Evolutionary conservation across 2,888 invertebrate species (phyloP).

Genomic region (Spisula subtruncata): DNA sequence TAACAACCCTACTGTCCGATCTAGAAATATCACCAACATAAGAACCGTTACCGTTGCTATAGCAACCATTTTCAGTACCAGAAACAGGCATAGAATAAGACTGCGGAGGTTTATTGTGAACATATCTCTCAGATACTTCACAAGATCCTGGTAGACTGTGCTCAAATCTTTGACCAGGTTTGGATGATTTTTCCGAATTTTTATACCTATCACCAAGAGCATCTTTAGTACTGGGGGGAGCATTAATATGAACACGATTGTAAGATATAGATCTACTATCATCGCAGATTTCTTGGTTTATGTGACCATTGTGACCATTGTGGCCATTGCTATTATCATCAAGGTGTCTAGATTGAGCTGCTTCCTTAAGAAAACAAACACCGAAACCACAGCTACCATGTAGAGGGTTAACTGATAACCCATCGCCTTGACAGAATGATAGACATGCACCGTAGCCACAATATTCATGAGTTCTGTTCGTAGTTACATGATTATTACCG

Average conservation of each 20-base stretch:
- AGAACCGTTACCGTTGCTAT: neutral
- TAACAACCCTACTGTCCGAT: neutral
- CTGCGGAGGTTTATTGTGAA: neutral
- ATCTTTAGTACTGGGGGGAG: neutral
- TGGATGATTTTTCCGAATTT: neutral
- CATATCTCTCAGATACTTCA: neutral
- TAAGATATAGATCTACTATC: neutral
- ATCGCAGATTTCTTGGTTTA: neutral
- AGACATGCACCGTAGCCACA: slow-evolving; percentile 22
- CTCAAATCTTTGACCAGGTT: neutral
- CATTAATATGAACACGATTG: neutral
- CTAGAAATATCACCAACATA: neutral
- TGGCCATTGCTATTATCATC: neutral
- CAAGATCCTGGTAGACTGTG: neutral
- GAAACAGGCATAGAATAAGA: slow-evolving; percentile 42
- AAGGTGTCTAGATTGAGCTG: slow-evolving; percentile 3
- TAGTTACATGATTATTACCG: neutral
- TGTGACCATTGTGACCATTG: too few relatives aligned
- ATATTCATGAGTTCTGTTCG: slow-evolving; percentile 9
- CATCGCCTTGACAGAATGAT: slow-evolving; percentile 33
- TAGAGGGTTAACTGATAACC: slow-evolving; percentile 1
- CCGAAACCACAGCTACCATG: slow-evolving; percentile 39
- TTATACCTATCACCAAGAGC: neutral
- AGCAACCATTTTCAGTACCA: slow-evolving; percentile 24
- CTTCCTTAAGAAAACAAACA: slow-evolving; percentile 46